A percentile compares a stretch with the other conserved stretches of the same genome.
phyloP scores from a whole-genome alignment of 2,113 vertebrate genomes.

The Plotosus lineatus region DNA sequence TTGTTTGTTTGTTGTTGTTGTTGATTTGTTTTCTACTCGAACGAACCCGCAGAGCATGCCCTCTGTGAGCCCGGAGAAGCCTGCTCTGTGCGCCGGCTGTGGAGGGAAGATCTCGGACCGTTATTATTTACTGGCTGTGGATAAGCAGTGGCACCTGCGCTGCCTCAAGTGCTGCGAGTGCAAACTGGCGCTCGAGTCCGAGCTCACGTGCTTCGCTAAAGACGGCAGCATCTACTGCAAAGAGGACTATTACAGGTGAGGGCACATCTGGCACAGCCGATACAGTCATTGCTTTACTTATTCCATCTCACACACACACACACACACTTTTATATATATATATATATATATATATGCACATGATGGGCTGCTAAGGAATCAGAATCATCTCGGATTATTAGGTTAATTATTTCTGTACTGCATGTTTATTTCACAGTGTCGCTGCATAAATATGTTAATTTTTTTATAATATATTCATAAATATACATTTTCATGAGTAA shows the following conservation, averaged over 20 bases:
- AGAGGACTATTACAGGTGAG: slow-evolving; percentile 99
- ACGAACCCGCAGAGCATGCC: slow-evolving; percentile 81
- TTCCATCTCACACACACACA: no score
- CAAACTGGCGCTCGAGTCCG: slow-evolving; percentile 96
- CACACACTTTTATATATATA: no score
- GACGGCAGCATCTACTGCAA: slow-evolving; percentile 99
- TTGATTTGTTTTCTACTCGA: background rate
- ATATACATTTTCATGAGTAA: no score
- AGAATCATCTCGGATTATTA: no score
- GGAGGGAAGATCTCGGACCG: slow-evolving; percentile 98
- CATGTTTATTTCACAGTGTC: no score
- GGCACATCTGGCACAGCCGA: slow-evolving; percentile 27
- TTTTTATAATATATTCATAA: no score
- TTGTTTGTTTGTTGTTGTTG: background rate
- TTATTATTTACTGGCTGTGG: slow-evolving; percentile 98
- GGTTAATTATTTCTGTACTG: no score
- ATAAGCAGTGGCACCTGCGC: slow-evolving; percentile 98
- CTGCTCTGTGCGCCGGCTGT: slow-evolving; percentile 95
- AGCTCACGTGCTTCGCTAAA: slow-evolving; percentile 99
- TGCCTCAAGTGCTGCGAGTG: slow-evolving; percentile 99
- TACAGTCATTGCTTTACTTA: no score
- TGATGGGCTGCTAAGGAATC: no score
- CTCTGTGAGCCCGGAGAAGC: slow-evolving; percentile 95
- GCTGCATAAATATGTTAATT: no score
- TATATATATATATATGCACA: no score